These are phyloP conservation scores for Natator depressus DNA, from an alignment of 2,113 vertebrate genomes.

Conservation along the genomic window DNA sequence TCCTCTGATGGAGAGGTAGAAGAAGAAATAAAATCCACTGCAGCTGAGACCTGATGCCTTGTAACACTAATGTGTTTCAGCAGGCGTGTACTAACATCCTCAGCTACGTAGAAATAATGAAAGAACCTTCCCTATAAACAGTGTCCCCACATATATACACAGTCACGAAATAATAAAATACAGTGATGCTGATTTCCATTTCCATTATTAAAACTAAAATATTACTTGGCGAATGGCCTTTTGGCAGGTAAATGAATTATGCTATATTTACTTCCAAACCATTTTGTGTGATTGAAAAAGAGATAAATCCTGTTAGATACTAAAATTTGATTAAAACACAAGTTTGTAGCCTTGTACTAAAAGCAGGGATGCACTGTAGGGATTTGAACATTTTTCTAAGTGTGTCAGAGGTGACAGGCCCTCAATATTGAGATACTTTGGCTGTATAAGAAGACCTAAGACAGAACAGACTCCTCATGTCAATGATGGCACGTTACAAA, in stretches of 20 bases:
- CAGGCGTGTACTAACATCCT: background rate
- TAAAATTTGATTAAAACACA: background rate
- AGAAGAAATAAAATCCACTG: background rate
- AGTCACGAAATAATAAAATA: background rate
- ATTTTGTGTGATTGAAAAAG: background rate
- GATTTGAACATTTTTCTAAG: background rate
- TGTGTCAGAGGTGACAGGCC: background rate
- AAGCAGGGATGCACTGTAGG: background rate
- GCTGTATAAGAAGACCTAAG: background rate
- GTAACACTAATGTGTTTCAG: conserved; percentile 11
- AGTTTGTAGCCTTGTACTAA: fast-evolving
- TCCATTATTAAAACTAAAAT: fast-evolving
- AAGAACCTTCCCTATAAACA: background rate
- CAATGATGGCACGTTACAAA: fast-evolving
- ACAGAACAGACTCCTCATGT: background rate
- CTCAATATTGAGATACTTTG: background rate
- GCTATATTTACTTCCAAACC: background rate
- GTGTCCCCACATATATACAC: background rate
- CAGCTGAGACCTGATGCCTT: background rate
- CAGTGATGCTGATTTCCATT: background rate
- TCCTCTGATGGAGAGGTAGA: background rate
- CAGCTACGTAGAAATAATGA: background rate
- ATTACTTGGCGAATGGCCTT: background rate
- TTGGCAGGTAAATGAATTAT: background rate
- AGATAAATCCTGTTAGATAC: background rate